Evolutionary conservation across 92 coral and sea anemone species (phyloP).

Genomic region (Nematostella vectensis): DNA sequence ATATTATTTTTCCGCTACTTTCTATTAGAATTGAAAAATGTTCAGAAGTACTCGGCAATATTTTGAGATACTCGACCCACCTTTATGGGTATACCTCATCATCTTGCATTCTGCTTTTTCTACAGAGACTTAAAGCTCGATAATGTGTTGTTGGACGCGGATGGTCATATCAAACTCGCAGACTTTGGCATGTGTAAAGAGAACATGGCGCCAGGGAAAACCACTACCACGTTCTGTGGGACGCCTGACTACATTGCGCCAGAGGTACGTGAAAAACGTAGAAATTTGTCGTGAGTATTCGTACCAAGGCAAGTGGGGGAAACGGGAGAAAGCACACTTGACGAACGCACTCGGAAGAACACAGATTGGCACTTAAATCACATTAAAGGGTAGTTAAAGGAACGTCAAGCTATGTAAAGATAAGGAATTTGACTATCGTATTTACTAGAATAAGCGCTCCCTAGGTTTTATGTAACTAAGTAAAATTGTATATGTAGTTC

Average conservation of each 20-base stretch:
- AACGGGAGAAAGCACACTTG: neutral
- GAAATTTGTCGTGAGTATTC: neutral
- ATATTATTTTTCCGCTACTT: too few species aligned
- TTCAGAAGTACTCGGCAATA: too few species aligned
- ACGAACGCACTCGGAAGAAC: too few species aligned
- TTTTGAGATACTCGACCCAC: too few species aligned
- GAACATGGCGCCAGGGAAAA: slow-evolving; percentile 63
- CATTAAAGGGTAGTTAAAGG: too few species aligned
- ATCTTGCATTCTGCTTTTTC: neutral
- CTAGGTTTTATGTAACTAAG: too few species aligned
- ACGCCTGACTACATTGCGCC: slow-evolving; percentile 99
- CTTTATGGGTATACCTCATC: too few species aligned
- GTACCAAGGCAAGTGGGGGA: neutral
- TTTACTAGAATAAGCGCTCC: too few species aligned
- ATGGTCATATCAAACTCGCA: slow-evolving; percentile 89
- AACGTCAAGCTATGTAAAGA: too few species aligned
- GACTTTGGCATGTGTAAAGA: slow-evolving; percentile 99
- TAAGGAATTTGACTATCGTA: too few species aligned
- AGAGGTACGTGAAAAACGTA: slow-evolving; percentile 70
- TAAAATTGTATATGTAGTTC: too few species aligned
- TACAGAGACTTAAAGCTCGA: slow-evolving; percentile 93
- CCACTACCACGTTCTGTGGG: slow-evolving; percentile 89
- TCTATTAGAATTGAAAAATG: too few species aligned
- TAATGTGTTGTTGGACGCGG: slow-evolving; percentile 82
- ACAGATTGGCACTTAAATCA: neutral